Conservation (phyloP, 2,888 invertebrate genomes). For the Brachypalpus laphriformis region DNA sequence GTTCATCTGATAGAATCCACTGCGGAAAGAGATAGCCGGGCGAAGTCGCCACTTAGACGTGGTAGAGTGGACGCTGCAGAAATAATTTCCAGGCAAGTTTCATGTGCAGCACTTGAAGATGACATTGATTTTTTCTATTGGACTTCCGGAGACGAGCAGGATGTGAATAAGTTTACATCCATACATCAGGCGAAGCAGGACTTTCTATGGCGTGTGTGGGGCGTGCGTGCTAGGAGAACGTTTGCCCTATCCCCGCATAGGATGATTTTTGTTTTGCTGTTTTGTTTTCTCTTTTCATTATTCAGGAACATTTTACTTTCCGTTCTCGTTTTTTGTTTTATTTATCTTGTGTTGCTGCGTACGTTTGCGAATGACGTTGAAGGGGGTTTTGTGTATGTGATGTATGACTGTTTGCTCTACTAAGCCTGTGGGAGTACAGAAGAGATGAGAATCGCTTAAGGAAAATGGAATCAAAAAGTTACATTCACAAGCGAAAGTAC, state of each 20-base stretch:
- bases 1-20: conserved; percentile 43
- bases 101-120: conserved; percentile 56
- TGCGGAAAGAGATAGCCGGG: conserved; percentile 28
- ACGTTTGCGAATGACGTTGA: conserved; percentile 24
- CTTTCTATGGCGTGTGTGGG: conserved; percentile 31
- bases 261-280: too few relatives aligned
- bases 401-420: conserved; percentile 56
- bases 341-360: conserved; percentile 57
- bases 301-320: conserved; percentile 57
- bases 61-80: conserved; percentile 15
- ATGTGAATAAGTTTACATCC: conserved; percentile 29
- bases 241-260: neutral
- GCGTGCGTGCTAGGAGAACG: conserved; percentile 51
- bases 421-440: conserved; percentile 42
- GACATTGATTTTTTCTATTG: conserved; percentile 63
- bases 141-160: conserved; percentile 37
- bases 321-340: conserved; percentile 52
- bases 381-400: conserved; percentile 37
- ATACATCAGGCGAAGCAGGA: conserved; percentile 22
- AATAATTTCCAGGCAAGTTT: conserved; percentile 42
- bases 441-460: conserved; percentile 46
- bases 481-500: conserved; percentile 22
- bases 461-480: conserved; percentile 57
- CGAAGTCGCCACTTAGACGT: conserved; percentile 58
- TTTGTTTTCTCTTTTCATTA: conserved; percentile 66